Base-by-base conservation (phyloP, 1,140 invertebrate species). In the Drosophila santomea region DNA sequence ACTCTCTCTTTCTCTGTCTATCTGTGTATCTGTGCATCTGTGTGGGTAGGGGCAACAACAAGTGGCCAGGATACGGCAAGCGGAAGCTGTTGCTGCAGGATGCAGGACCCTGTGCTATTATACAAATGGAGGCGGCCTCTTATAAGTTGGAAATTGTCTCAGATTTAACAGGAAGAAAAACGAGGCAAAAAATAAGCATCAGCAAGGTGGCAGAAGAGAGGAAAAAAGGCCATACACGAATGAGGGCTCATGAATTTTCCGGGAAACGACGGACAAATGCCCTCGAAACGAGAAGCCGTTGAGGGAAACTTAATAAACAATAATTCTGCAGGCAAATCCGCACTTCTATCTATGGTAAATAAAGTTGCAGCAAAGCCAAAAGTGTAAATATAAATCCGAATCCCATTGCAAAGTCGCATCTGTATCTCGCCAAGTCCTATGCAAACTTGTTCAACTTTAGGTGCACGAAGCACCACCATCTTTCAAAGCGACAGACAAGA, bases 61-160 rank as follows among this genome's bases (percentile, higher is more conserved):
- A 88, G 83, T 88, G 83, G 83, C 83, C 72, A 76, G 73, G 83
- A 82, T 58, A 64, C 60, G 51, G 52, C 66, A 57, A 73, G 63
- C 75, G 84, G 83, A 89, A 83, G 67, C 80, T 78, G 75, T 68
- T 77, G 74, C 55, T 77, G 50, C 28, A 51, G 60, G 71, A 80
- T 69, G 72, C 84, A 80, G 80, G 73, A 66, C 84, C 74, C 55
- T 83, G 56, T 83, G 79, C 77, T 74, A 88, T 88, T 89, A 88
- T 77, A 80, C 79, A 89, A 89, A 89, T 88, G 83, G 72, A 77
- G 64, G 79, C 71, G 62, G 67, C 55, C 59, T 77, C 60, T 80
- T 79, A 79, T 83, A 86, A 89, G 66, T 84, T 83, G 72, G 51
- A 89, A 88, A 88, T 89, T 89, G 83, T 88, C 83, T 89, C 83